These are phyloP conservation scores for Terrapene triunguis DNA, from an alignment of 2,113 vertebrate genomes.

Conservation along the genomic window DNA sequence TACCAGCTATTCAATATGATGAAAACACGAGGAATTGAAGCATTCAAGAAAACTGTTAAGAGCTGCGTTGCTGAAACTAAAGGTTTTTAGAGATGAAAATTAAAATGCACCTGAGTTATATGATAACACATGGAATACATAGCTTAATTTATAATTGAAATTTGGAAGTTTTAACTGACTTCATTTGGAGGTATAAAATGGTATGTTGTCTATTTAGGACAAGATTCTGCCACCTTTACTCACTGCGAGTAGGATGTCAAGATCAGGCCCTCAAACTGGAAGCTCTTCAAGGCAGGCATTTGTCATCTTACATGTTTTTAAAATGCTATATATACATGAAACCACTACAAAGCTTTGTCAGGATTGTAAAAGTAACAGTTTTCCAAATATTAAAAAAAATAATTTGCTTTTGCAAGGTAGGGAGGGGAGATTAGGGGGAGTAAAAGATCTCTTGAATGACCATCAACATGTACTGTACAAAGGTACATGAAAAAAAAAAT, in stretches of 20 bases:
- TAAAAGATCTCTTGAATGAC: slow-evolving; percentile 19
- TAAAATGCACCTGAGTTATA: slow-evolving; percentile 14
- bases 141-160: background rate
- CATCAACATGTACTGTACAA: background rate
- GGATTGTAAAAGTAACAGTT: background rate
- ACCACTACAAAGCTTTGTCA: background rate
- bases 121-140: background rate
- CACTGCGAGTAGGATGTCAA: background rate
- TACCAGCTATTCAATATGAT: background rate
- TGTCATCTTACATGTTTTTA: background rate
- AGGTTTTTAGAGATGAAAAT: slow-evolving; percentile 4
- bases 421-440: background rate
- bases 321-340: background rate
- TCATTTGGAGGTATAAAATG: background rate
- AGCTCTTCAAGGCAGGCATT: background rate
- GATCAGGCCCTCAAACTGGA: background rate
- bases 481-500: background rate
- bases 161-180: background rate
- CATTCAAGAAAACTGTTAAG: background rate
- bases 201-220: background rate
- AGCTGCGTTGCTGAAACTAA: slow-evolving; percentile 16
- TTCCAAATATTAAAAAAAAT: background rate
- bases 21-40: background rate
- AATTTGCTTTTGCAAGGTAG: background rate
- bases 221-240: background rate